Evolutionary conservation across 1,140 invertebrate species (phyloP), one percentile per base, ranked within the genome.

Genomic region (Drosophila pseudoananassae): DNA sequence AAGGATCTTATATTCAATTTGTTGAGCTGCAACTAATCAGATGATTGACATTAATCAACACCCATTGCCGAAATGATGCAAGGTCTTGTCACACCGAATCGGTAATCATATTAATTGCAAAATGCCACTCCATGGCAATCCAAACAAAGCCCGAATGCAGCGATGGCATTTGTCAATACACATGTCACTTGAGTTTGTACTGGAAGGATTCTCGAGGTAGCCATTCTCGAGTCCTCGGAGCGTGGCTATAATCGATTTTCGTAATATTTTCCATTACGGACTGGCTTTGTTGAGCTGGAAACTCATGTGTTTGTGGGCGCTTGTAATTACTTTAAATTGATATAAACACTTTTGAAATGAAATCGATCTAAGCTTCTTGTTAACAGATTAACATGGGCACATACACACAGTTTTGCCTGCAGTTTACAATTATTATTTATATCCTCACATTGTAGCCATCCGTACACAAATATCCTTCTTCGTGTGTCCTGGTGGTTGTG

Each of bases 261-360:
- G 57, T 65, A 66, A 73, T 77, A 88, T 76, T 88, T 75, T 75
- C 63, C 52, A 40, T 14, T 40, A 40, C 12, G 10, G 38, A 40
- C 40, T 9, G 40, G 53, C 75, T 68, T 17, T 47, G 51, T 45
- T 53, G 20, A 53, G 45, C 60, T 25, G 43, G 25, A 46, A 12
- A 27, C 4, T 54, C 50, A 47, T 47, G 53, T 88, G 83, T 71
- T 88, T 88, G 83, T 56, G 84, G 78, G 68, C 79, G 79, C 64
- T 88, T 88, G 83, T 88, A 88, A 88, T 88, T 88, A 88, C 83
- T 88, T 88, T 79, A 88, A 88, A 88, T 88, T 88, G 83, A 88
- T 88, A 88, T 88, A 88, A 89, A 88, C 83, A 88, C 83, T 88
- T 88, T 83, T 69, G 72, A 73, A 83, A 88, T 88, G 84, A 83